These are phyloP conservation scores for Stratiomys singularior DNA, from an alignment of 2,888 invertebrate genomes.

Conservation along the genomic window DNA sequence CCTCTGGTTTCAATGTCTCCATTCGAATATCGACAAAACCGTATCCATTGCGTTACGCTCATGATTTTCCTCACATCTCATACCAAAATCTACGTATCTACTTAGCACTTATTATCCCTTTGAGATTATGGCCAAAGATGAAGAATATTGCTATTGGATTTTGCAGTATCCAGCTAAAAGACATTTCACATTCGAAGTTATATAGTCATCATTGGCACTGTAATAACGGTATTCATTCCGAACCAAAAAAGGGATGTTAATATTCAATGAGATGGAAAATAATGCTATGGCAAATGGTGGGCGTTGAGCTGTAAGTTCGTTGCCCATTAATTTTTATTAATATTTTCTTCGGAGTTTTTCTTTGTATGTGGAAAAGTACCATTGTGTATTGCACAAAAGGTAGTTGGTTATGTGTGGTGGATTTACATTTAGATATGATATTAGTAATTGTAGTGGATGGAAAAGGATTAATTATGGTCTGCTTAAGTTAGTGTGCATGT, in stretches of 20 bases:
- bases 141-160: conserved; percentile 24
- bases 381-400: too few species aligned
- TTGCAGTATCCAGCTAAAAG: not conserved
- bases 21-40: conserved; percentile 38
- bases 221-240: conserved; percentile 1
- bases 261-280: not conserved
- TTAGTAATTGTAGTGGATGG: too few species aligned
- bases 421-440: too few species aligned
- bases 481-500: too few species aligned
- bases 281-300: too few species aligned
- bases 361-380: too few species aligned
- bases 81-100: conserved; percentile 24
- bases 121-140: conserved; percentile 2
- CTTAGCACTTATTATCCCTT: conserved; percentile 44
- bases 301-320: too few species aligned
- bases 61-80: not conserved
- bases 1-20: conserved; percentile 42
- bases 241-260: not conserved
- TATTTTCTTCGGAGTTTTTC: too few species aligned
- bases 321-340: too few species aligned
- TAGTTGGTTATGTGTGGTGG: too few species aligned
- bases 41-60: conserved; percentile 14
- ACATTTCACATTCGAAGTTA: not conserved
- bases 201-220: not conserved
- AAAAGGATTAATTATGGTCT: too few species aligned